Base-by-base conservation (phyloP, 2,888 invertebrate genomes). In the Synanthedon formicaeformis region DNA sequence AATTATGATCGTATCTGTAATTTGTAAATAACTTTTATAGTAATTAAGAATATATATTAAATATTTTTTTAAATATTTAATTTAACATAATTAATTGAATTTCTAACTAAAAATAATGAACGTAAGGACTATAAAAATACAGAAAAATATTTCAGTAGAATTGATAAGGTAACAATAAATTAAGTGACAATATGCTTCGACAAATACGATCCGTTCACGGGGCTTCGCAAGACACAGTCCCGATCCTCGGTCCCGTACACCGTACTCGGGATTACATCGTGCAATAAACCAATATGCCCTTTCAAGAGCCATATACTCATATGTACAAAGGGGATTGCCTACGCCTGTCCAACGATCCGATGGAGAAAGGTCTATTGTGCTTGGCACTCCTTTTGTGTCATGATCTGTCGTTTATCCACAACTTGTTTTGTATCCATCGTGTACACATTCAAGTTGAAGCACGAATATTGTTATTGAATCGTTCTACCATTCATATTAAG, bases 261-360 rank as follows among this genome's bases (percentile, higher is more conserved):
- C 34, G 45, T 45, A 14, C 52, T 51, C 57, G 51, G 57, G 60
- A 63, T 67, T 65, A 65, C 58, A 55, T 57, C 54, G 56, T 53
- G 55, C 60, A 62, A 64, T 63, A 64, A 60, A 64, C 59, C 61
- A 62, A 61, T 63, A 64, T 58, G 58, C 60, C 64, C 62, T 60
- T 57, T 54, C 59, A 65, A 59, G 58, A 62, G 67, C 66, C 69
- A 73, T 69, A 67, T 70, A 74, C 70, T 69, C 68, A 45, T 69
- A 70, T 67, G 68, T 69, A 77, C 77, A 80, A 80, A 80, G 73
- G 68, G 71, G 69, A 72, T 74, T 68, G 73, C 66, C 69, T 67
- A 59, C 57, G 69, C 66, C 63, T 71, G 74, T 69, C 73, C 69
- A 60, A 62, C 64, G 65, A 67, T 64, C 67, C 66, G 61, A 64